Base-by-base conservation (phyloP, 2,888 invertebrate species). In the Schizotus pectinicornis region DNA sequence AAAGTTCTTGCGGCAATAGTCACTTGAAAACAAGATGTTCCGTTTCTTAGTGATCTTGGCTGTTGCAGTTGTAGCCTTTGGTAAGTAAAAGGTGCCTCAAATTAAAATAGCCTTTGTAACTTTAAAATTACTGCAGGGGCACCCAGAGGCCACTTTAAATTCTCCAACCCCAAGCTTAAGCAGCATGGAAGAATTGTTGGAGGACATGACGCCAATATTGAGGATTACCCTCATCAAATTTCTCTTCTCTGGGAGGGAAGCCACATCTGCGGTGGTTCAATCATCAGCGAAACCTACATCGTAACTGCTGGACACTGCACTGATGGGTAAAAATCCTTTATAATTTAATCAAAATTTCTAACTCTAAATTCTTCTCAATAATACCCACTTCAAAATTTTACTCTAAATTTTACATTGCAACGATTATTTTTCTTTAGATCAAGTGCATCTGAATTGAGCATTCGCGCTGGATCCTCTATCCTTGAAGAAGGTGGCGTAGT, bases 231-330 rank as follows among this genome's bases (percentile, higher is more conserved):
- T 0, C 83, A 82, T 80, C 82, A 83, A 65, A 78, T 81, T 14
- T 83, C 83, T 0, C 67, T 84, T 2, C 65, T 81, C 2, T 80
- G 81, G 69, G 78, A 77, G 64, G 77, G 77, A 0, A 78, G 77
- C 56, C 82, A 82, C 6, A 81, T 82, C 58, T 84, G 83, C 45
- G 83, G 83, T 0, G 83, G 80, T 0, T 81, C 82, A 0, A 78
- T 83, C 8, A 61, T 83, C 70, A 81, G 81, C 0, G 77, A 77
- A 7, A 62, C 76, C 1, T 82, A 81, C 80, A 69, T 82, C 22
- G 66, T 83, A 9, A 82, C 83, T 0, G 83, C 83, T 2, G 83
- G 82, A 0, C 83, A 83, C 56, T 83, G 83, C 52, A 71, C 67
- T 13, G 60, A 58, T 13, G 68, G 67, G 74, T 75, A 67, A 67